phyloP scores from a whole-genome alignment of 2,797 vertebrate genomes.

The Coilia nasus region DNA sequence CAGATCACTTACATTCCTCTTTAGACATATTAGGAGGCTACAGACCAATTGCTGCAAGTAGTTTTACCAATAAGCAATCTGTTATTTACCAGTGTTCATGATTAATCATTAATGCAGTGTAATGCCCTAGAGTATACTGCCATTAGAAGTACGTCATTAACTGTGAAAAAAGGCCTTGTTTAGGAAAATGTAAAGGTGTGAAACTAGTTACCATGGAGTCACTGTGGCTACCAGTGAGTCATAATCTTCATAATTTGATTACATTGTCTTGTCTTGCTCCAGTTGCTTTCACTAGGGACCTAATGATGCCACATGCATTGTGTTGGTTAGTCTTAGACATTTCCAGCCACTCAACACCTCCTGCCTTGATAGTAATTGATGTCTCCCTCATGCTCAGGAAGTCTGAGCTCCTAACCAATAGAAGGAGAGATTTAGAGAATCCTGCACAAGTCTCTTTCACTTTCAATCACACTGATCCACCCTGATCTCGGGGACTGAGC shows the following conservation, averaged over 20 bases:
- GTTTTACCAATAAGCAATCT: too few relatives aligned
- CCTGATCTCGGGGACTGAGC: conserved; percentile 17
- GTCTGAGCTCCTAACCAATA: not conserved
- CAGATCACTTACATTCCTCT: too few relatives aligned
- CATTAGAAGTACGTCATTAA: not conserved
- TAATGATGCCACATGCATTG: not conserved
- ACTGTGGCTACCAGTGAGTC: not conserved
- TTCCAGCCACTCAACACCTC: not conserved
- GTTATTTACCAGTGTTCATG: too few relatives aligned
- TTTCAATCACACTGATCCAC: conserved; percentile 40
- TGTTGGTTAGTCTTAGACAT: not conserved
- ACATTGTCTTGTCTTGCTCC: not conserved
- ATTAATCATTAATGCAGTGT: too few relatives aligned
- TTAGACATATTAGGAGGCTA: too few relatives aligned
- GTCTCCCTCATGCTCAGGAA: not conserved
- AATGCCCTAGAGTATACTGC: not conserved
- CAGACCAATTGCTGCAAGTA: too few relatives aligned
- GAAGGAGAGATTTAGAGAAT: conserved; percentile 36
- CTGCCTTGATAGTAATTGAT: not conserved
- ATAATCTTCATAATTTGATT: not conserved
- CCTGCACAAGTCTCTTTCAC: conserved; percentile 18
- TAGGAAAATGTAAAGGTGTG: not conserved
- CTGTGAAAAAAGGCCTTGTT: not conserved
- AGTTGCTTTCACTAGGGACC: not conserved
- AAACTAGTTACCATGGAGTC: not conserved